phyloP scores from a whole-genome alignment of 2,888 invertebrate species.

The Scaptomyza polygonia region DNA sequence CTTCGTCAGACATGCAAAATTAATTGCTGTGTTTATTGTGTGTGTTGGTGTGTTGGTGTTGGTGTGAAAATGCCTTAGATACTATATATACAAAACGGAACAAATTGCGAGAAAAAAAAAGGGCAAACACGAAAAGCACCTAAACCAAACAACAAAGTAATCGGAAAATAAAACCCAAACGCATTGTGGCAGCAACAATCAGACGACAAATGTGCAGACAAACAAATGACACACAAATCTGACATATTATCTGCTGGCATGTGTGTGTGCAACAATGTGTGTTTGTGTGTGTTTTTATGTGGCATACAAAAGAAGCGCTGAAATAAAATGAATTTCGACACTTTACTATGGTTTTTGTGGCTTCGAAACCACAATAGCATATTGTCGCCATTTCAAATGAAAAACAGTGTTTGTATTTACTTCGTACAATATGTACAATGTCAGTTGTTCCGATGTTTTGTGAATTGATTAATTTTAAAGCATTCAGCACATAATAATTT shows the following conservation, averaged over 20 bases:
- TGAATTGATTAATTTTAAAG: conserved; percentile 1
- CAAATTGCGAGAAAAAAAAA: conserved; percentile 6
- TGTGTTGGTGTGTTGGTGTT: conserved; percentile 18
- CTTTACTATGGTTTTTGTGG: conserved; percentile 38
- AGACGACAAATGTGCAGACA: conserved; percentile 54
- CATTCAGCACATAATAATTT: not conserved
- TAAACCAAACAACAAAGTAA: conserved; percentile 1
- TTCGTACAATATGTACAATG: too few relatives aligned
- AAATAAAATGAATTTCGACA: conserved; percentile 53
- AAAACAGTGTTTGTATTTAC: not conserved
- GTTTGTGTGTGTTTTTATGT: not conserved
- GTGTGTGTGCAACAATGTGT: conserved; percentile 1
- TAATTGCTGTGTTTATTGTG: conserved; percentile 30
- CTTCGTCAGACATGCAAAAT: conserved; percentile 23
- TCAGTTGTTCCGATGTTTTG: not conserved
- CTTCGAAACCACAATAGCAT: conserved; percentile 2
- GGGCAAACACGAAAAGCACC: conserved; percentile 5
- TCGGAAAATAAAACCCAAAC: conserved; percentile 35
- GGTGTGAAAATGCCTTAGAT: conserved; percentile 15
- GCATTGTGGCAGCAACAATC: conserved; percentile 36
- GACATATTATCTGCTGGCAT: conserved; percentile 39
- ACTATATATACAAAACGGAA: conserved; percentile 3
- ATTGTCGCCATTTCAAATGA: conserved; percentile 1
- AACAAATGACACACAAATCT: conserved; percentile 59
- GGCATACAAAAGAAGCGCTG: conserved; percentile 14